Evolutionary conservation across 2,888 invertebrate genomes (phyloP), one percentile per base, ranked within the genome.

Genomic region (Alsophila aescularia): DNA sequence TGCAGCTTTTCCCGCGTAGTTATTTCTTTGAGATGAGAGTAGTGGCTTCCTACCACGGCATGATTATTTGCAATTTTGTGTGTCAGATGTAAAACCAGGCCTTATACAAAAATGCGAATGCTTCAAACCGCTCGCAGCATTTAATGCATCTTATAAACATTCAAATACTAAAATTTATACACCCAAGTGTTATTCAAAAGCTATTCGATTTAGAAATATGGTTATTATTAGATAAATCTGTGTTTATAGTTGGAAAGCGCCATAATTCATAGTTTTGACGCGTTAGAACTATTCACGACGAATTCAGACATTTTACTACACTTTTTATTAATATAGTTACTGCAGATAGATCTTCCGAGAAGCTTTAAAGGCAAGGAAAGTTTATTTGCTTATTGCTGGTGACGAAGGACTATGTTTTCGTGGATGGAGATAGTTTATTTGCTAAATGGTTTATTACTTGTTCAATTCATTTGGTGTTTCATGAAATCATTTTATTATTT

Each of bases 141-240:
- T 21, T 21, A 21, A 6, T 21, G 21, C 21, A 21, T 31, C 18
- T 16, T n/a, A 18, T 18, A 8, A 2, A 27, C 9, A 8, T 40
- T 41, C 36, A 35, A 47, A 36, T 41, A 32, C 31, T 52, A 15
- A 12, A 8, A 34, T 43, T 24, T 49, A 49, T 48, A 27, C 18
- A 44, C 39, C 39, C 24, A 14, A 55, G 34, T 13, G 39, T 32
- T 45, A 49, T 54, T 54, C 15, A 5, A 42, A 29, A 49, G 45
- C 50, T 31, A 36, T 51, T 42, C 50, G 36, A 44, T 55, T 40
- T n/a, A 45, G 21, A 51, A 47, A 47, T 50, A 50, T 34, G 44
- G 39, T 49, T 44, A 39, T 40, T 54, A 45, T 40, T 41, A 45
- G 35, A 45, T 55, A 45, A 55, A 50, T 41, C 41, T n/a, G 2